Evolutionary conservation across 1,140 invertebrate species (phyloP).

Genomic region (Drosophila repletoides): DNA sequence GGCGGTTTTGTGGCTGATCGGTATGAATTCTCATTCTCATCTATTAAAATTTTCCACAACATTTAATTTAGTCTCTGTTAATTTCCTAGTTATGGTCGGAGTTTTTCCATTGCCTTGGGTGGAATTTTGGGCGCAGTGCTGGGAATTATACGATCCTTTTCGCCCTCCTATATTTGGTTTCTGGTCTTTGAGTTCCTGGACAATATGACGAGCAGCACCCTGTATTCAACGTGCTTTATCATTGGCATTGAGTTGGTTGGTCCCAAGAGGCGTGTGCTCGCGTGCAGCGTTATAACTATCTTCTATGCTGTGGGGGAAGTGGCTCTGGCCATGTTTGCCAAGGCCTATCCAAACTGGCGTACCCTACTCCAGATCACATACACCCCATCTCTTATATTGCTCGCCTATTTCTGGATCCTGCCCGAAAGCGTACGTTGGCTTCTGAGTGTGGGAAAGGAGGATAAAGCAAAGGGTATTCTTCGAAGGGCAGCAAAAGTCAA

Average conservation of each 20-base stretch:
- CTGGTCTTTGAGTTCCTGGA: constrained; percentile 87
- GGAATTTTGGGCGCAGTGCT: constrained; percentile 84
- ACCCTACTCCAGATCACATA: constrained; percentile 87
- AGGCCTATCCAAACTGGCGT: constrained; percentile 88
- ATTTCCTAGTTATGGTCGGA: constrained; percentile 85
- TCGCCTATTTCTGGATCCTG: constrained; percentile 85
- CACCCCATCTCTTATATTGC: constrained; percentile 85
- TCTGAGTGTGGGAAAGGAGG: constrained; percentile 86
- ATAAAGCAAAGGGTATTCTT: constrained; percentile 85
- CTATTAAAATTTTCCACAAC: background rate
- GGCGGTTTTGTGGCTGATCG: constrained; percentile 87
- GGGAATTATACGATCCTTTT: constrained; percentile 86
- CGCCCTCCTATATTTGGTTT: constrained; percentile 86
- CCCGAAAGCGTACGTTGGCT: constrained; percentile 90
- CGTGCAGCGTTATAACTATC: constrained; percentile 87
- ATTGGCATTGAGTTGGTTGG: constrained; percentile 90
- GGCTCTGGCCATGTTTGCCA: constrained; percentile 86
- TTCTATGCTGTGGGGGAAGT: constrained; percentile 89
- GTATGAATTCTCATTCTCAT: constrained; percentile 68
- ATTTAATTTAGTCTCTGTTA: background rate
- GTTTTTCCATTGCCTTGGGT: constrained; percentile 85
- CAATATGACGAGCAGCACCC: constrained; percentile 84
- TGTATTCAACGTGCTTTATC: constrained; percentile 86
- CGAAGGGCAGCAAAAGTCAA: constrained; percentile 88
- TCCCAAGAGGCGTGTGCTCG: constrained; percentile 88